Evolutionary conservation across 2,888 invertebrate genomes (phyloP).

Genomic region (Toxonevra muliebris): DNA sequence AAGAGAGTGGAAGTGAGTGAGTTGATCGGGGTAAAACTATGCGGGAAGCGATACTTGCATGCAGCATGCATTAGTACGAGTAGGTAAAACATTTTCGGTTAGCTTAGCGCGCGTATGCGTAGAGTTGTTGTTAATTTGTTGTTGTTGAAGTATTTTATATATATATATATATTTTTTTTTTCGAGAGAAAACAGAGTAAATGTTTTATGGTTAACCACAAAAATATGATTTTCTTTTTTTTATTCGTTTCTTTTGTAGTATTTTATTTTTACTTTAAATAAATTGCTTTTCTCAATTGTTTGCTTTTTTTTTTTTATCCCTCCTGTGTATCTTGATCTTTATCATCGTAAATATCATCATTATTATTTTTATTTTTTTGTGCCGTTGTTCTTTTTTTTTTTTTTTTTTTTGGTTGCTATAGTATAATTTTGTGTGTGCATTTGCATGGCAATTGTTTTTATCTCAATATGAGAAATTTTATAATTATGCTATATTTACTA

Average conservation of each 20-base stretch:
- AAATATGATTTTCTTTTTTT: conserved; percentile 1
- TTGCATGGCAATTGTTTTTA: too few relatives aligned
- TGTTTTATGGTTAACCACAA: conserved; percentile 22
- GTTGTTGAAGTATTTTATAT: background rate
- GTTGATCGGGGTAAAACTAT: background rate
- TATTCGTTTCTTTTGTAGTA: background rate
- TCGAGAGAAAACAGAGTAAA: background rate
- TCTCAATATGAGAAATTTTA: too few relatives aligned
- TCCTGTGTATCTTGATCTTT: conserved; percentile 2
- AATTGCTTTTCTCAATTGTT: conserved; percentile 18
- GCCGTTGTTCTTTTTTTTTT: too few relatives aligned
- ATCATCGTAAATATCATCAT: conserved; percentile 14
- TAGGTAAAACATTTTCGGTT: conserved; percentile 9
- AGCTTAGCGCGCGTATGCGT: conserved; percentile 22
- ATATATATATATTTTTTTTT: background rate
- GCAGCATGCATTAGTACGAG: conserved; percentile 1
- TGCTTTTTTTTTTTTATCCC: conserved; percentile 6
- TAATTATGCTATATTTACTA: too few relatives aligned
- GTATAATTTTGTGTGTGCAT: too few relatives aligned
- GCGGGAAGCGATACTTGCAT: background rate
- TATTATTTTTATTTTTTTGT: background rate
- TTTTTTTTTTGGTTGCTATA: too few relatives aligned
- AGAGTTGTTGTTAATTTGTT: background rate
- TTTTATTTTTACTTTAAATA: conserved; percentile 1
- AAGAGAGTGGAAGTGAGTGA: background rate